These are phyloP conservation scores for Geothlypis trichas DNA, from an alignment of 2,113 vertebrate genomes.

Conservation along the genomic window DNA sequence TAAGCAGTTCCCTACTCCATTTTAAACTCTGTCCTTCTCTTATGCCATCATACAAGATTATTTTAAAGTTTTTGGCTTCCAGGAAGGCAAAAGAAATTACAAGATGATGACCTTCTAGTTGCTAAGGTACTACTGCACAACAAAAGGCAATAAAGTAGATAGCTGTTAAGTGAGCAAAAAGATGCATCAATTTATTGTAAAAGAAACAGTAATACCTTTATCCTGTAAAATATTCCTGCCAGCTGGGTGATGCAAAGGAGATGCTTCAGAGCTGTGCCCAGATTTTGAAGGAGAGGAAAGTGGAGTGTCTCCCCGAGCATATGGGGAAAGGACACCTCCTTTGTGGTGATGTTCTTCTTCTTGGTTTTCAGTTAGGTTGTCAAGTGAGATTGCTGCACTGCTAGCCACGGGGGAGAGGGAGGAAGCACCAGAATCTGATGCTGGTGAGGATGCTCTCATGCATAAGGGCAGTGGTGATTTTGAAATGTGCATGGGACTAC, in stretches of 20 bases:
- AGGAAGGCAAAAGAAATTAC: neutral
- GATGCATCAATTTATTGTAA: slow-evolving; percentile 8
- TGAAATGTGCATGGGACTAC: slow-evolving; percentile 78
- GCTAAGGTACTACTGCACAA: neutral
- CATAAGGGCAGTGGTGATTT: slow-evolving; percentile 74
- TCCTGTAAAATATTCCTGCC: slow-evolving; percentile 54
- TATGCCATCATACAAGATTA: neutral
- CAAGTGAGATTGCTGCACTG: slow-evolving; percentile 69
- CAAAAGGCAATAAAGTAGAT: neutral
- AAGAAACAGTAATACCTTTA: slow-evolving; percentile 71
- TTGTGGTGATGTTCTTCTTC: slow-evolving; percentile 47
- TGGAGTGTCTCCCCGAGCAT: slow-evolving; percentile 48
- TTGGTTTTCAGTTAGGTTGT: slow-evolving; percentile 65
- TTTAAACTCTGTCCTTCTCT: neutral
- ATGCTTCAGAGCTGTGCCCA: slow-evolving; percentile 72
- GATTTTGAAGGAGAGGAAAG: slow-evolving; percentile 72
- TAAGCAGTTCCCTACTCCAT: neutral
- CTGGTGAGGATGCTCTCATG: slow-evolving; percentile 76
- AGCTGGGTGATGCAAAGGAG: slow-evolving; percentile 70
- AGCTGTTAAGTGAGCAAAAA: neutral
- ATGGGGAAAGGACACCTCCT: slow-evolving; percentile 48
- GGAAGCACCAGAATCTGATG: slow-evolving; percentile 78
- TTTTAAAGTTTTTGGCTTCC: neutral
- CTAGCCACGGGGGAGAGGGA: slow-evolving; percentile 73
- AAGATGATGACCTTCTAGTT: neutral